Conservation (phyloP, 2,113 vertebrate genomes). For the Sinocyclocheilus maitianheensis region DNA sequence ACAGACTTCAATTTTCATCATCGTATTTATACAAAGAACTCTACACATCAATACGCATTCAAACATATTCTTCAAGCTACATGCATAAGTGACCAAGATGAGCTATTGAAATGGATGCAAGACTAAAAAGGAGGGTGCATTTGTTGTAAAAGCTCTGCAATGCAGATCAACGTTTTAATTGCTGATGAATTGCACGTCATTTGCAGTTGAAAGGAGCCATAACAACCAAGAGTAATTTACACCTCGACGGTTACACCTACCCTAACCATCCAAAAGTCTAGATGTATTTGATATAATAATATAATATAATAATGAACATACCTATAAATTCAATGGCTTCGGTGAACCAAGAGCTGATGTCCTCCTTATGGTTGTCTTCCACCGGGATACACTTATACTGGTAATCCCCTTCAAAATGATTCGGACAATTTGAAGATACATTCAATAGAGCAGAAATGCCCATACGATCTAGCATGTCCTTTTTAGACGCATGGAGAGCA, state of each 20-base stretch:
- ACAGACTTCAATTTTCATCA: background rate
- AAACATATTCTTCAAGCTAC: background rate
- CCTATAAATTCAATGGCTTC: slow-evolving; percentile 99
- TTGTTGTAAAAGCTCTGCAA: slow-evolving; percentile 1
- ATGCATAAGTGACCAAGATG: background rate
- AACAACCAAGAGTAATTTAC: slow-evolving; percentile 18
- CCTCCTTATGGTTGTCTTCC: slow-evolving; percentile 97
- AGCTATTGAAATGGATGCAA: background rate
- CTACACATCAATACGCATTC: background rate
- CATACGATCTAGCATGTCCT: slow-evolving; percentile 89
- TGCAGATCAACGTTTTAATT: slow-evolving; percentile 49
- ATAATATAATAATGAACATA: slow-evolving; percentile 57
- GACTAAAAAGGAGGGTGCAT: slow-evolving; percentile 19
- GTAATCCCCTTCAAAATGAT: slow-evolving; percentile 95
- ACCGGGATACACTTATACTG: slow-evolving; percentile 97
- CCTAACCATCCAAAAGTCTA: background rate
- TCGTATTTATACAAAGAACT: background rate
- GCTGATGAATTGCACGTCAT: background rate
- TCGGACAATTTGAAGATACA: slow-evolving; percentile 95
- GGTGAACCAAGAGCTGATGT: slow-evolving; percentile 98
- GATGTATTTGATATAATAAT: background rate
- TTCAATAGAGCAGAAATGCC: slow-evolving; percentile 96
- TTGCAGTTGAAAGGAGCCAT: slow-evolving; percentile 16
- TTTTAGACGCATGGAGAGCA: slow-evolving; percentile 93
- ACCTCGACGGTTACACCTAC: background rate